A percentile compares a stretch with the other conserved stretches of the same genome.
phyloP scores from a whole-genome alignment of 1,140 invertebrate species.

The Conus betulinus region DNA sequence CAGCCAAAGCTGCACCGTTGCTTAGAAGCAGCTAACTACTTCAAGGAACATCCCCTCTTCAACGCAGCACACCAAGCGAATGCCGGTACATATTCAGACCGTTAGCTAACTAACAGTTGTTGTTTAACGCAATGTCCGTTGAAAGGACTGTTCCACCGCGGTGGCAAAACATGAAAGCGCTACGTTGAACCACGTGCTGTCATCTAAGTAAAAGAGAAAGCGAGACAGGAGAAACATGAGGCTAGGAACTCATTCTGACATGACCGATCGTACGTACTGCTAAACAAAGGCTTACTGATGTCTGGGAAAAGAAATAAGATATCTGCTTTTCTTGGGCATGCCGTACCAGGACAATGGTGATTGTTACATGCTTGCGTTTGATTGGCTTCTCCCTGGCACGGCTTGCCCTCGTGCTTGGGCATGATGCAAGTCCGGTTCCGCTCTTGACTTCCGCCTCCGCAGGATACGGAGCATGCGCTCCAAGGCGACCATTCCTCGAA shows the following conservation, averaged over 20 bases:
- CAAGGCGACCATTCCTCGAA: slow-evolving; percentile 81
- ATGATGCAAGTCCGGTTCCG: slow-evolving; percentile 75
- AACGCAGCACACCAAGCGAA: too few relatives aligned
- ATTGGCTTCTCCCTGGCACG: slow-evolving; percentile 50
- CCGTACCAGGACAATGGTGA: slow-evolving; percentile 55
- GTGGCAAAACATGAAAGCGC: too few relatives aligned
- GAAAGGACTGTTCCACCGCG: too few relatives aligned
- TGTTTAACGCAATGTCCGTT: too few relatives aligned
- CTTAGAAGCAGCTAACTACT: too few relatives aligned
- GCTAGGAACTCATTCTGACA: neutral
- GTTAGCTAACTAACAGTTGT: too few relatives aligned
- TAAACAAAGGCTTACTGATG: neutral
- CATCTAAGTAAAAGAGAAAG: neutral
- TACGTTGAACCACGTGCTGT: neutral
- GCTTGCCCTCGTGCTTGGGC: slow-evolving; percentile 53
- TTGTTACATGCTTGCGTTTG: slow-evolving; percentile 53
- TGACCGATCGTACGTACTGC: too few relatives aligned
- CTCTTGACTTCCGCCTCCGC: slow-evolving; percentile 89
- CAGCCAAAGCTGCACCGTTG: too few relatives aligned
- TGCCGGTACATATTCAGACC: too few relatives aligned
- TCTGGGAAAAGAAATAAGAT: neutral
- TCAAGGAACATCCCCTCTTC: too few relatives aligned
- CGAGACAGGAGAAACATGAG: neutral
- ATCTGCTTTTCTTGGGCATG: neutral
- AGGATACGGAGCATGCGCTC: slow-evolving; percentile 91